Evolutionary conservation across 2,113 vertebrate species (phyloP).

Genomic region (Dolichallabes microphthalmus): DNA sequence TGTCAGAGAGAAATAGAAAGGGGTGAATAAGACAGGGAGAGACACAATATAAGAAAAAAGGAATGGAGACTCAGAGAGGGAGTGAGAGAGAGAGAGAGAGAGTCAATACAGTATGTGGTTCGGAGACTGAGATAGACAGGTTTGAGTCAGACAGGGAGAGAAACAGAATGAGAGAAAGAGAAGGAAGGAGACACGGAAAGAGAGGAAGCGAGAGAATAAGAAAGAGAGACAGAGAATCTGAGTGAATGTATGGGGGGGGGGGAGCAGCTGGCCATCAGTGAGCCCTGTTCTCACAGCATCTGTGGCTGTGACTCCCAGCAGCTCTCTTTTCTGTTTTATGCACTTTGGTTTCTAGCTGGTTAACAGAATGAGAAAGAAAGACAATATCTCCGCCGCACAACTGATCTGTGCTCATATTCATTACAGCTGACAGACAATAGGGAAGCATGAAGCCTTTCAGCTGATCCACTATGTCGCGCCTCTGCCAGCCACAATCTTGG

Average conservation of each 20-base stretch:
- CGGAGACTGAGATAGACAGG: slow-evolving; percentile 13
- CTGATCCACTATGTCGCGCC: slow-evolving; percentile 17
- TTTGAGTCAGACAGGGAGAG: not conserved
- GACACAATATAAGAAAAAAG: not conserved
- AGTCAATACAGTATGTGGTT: not conserved
- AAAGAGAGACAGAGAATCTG: not conserved
- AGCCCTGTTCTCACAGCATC: slow-evolving; percentile 30
- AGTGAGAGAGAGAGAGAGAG: not conserved
- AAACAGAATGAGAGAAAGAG: not conserved
- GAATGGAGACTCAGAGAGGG: not conserved
- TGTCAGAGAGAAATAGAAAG: slow-evolving; percentile 14
- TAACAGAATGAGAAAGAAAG: slow-evolving; percentile 24
- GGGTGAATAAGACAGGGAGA: not conserved
- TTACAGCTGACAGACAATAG: slow-evolving; percentile 21
- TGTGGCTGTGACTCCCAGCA: slow-evolving; percentile 33
- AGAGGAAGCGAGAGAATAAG: not conserved
- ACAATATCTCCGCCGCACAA: slow-evolving; percentile 36
- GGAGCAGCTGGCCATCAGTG: slow-evolving; percentile 29
- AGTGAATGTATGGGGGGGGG: not conserved
- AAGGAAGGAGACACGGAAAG: not conserved
- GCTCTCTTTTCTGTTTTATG: slow-evolving; percentile 24
- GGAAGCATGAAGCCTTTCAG: slow-evolving; percentile 27
- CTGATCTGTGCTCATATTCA: slow-evolving; percentile 28
- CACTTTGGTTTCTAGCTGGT: slow-evolving; percentile 28
- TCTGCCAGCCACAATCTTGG: slow-evolving; percentile 18